A percentile compares a stretch with the other conserved stretches of the same genome.
phyloP scores from a whole-genome alignment of 2,888 invertebrate species.

The Adelognathus sp. region DNA sequence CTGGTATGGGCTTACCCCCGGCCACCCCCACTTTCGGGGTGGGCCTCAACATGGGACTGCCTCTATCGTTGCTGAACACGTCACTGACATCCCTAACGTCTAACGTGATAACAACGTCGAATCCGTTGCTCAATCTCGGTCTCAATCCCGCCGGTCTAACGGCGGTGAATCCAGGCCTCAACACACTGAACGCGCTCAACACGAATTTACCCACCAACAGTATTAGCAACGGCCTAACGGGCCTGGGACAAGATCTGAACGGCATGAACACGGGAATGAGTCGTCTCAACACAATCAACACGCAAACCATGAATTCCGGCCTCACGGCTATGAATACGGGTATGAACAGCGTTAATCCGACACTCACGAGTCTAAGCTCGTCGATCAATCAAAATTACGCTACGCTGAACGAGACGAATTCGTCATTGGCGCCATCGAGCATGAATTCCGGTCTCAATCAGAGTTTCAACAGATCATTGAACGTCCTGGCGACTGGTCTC shows the following conservation, averaged over 20 bases:
- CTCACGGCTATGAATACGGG: constrained; percentile 74
- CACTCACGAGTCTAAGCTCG: constrained; percentile 73
- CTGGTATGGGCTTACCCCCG: constrained; percentile 81
- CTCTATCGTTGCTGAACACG: constrained; percentile 78
- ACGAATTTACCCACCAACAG: constrained; percentile 77
- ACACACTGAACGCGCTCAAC: constrained; percentile 77
- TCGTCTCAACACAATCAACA: constrained; percentile 74
- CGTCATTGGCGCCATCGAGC: constrained; percentile 66
- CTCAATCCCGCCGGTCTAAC: constrained; percentile 77
- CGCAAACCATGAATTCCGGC: constrained; percentile 75
- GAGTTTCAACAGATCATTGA: constrained; percentile 72
- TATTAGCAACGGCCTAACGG: constrained; percentile 78
- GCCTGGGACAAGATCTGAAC: constrained; percentile 77
- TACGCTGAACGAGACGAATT: constrained; percentile 70
- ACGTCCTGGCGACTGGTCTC: constrained; percentile 73
- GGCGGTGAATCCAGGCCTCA: constrained; percentile 77
- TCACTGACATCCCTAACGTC: constrained; percentile 79
- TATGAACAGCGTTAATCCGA: constrained; percentile 75
- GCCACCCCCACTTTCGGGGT: constrained; percentile 81
- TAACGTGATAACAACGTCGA: constrained; percentile 80
- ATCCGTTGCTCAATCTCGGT: constrained; percentile 79
- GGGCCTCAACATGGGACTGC: constrained; percentile 81
- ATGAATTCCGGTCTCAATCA: constrained; percentile 74
- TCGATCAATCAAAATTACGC: constrained; percentile 77
- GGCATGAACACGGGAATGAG: constrained; percentile 76